phyloP scores from a whole-genome alignment of 2,113 vertebrate genomes.

The Hemicordylus capensis region DNA sequence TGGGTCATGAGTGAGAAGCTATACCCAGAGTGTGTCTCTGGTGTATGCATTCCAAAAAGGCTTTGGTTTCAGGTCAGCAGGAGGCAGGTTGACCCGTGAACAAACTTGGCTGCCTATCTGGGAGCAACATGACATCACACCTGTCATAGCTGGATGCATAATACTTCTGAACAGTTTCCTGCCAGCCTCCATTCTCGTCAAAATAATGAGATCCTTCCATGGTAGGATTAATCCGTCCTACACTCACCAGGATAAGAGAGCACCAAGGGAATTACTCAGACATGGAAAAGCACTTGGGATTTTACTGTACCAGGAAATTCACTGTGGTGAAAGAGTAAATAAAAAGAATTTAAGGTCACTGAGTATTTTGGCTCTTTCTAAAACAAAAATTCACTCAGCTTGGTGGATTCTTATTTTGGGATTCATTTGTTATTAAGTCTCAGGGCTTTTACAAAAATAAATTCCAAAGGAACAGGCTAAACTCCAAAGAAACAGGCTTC shows the following conservation, averaged over 20 bases:
- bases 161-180: neutral
- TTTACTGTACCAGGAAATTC: neutral
- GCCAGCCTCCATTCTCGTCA: neutral
- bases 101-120: no score
- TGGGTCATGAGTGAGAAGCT: neutral
- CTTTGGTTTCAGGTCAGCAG: neutral
- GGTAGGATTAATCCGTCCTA: neutral
- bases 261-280: neutral
- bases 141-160: rapidly evolving
- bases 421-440: neutral
- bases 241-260: neutral
- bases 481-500: no score
- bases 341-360: neutral
- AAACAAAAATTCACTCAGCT: neutral
- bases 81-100: neutral
- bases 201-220: neutral
- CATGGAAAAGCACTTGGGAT: neutral
- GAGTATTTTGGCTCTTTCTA: neutral
- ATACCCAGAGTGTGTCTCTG: neutral
- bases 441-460: neutral
- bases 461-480: neutral
- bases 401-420: no score
- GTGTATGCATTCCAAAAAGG: neutral
- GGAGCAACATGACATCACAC: neutral
- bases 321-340: neutral